phyloP scores from a whole-genome alignment of 2,888 invertebrate species.

The Trilocha varians region DNA sequence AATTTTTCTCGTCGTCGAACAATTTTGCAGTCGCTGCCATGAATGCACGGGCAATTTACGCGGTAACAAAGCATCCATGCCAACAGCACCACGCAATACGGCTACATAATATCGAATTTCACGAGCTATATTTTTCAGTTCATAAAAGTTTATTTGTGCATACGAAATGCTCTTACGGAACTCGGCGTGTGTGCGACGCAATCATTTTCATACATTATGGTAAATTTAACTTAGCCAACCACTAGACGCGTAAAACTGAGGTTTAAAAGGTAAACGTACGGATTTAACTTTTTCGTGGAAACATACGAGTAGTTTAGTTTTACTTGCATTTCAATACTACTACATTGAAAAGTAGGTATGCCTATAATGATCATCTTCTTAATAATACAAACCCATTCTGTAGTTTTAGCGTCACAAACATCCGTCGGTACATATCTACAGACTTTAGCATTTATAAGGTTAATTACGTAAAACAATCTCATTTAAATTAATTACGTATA shows the following conservation, averaged over 20 bases:
- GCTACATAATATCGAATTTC: slow-evolving; percentile 24
- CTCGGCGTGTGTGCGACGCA: slow-evolving; percentile 16
- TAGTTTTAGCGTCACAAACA: no score
- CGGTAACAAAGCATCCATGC: slow-evolving; percentile 28
- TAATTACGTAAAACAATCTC: neutral
- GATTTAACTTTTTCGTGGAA: no score
- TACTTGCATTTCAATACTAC: neutral
- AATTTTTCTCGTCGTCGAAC: slow-evolving; percentile 19
- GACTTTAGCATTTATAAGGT: no score
- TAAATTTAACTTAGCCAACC: slow-evolving; percentile 19
- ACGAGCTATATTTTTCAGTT: slow-evolving; percentile 28
- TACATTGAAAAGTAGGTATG: no score
- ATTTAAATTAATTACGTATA: slow-evolving; percentile 24
- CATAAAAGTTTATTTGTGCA: slow-evolving; percentile 31
- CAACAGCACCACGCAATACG: slow-evolving; percentile 23
- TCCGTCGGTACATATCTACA: no score
- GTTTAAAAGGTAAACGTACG: no score
- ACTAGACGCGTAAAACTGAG: slow-evolving; percentile 9
- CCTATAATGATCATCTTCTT: no score
- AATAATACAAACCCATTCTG: no score
- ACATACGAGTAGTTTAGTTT: no score
- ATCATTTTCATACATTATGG: slow-evolving; percentile 19
- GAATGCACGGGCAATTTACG: slow-evolving; percentile 26
- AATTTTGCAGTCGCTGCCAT: slow-evolving; percentile 23
- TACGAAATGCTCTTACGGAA: slow-evolving; percentile 23